Evolutionary conservation across 2,113 vertebrate genomes (phyloP).

Genomic region (Mus spicilegus): DNA sequence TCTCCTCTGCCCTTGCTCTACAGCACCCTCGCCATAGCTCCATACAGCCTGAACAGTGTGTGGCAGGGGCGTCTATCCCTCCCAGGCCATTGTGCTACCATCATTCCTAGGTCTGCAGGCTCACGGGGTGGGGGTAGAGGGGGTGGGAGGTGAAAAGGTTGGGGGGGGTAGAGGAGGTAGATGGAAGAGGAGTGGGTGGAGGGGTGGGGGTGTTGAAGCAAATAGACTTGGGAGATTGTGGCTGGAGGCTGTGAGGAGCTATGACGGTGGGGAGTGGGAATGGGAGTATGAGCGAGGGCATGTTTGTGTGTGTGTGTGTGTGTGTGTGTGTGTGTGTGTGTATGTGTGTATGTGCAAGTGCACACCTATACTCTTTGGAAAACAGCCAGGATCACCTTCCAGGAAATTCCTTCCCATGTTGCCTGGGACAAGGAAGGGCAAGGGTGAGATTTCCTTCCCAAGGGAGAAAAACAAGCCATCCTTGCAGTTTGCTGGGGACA

Average conservation of each 20-base stretch:
- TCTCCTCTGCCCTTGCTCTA: neutral
- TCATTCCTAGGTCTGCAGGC: neutral
- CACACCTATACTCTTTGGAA: neutral
- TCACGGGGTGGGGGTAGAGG: neutral
- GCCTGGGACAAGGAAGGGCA: neutral
- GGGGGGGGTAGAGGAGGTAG: too few species aligned
- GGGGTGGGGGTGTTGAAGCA: neutral
- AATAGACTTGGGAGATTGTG: neutral
- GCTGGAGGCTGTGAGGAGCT: neutral
- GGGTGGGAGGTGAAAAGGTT: too few species aligned
- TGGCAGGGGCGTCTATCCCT: neutral
- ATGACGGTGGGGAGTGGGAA: neutral
- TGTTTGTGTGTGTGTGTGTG: too few species aligned
- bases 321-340: neutral
- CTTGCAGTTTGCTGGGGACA: neutral
- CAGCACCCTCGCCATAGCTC: neutral
- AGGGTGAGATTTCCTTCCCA: slow-evolving; percentile 1
- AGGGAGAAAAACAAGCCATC: neutral
- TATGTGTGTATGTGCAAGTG: neutral
- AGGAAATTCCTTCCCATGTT: slow-evolving; percentile 46
- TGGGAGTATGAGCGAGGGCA: neutral
- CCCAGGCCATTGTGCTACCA: neutral
- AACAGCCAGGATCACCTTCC: slow-evolving; percentile 42
- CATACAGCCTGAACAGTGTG: neutral
- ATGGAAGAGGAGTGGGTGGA: too few species aligned